phyloP scores from a whole-genome alignment of 2,888 invertebrate species.

The Endomychus coccineus region DNA sequence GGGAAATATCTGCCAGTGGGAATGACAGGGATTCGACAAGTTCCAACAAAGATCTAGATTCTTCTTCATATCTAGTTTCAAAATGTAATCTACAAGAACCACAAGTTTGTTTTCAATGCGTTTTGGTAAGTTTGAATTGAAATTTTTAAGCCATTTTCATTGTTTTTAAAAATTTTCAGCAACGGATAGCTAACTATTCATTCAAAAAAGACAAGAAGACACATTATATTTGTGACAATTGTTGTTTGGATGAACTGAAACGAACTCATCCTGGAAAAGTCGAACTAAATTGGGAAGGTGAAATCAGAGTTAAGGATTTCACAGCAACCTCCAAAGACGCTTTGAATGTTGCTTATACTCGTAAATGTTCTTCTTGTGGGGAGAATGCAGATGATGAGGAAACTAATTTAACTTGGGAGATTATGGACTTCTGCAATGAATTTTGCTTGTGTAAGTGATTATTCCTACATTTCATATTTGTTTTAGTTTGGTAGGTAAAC shows the following conservation, averaged over 20 bases:
- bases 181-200: constrained; percentile 43
- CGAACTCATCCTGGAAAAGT: constrained; percentile 40
- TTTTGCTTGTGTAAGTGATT: constrained; percentile 60
- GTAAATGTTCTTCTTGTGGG: constrained; percentile 47
- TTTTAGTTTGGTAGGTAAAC: not conserved
- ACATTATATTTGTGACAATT: constrained; percentile 50
- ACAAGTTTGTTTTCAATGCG: constrained; percentile 46
- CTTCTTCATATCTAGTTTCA: constrained; percentile 23
- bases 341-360: too few species aligned
- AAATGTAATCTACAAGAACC: constrained; percentile 32
- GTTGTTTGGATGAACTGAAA: constrained; percentile 49
- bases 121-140: constrained; percentile 32
- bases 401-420: constrained; percentile 77
- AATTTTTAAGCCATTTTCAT: too few species aligned
- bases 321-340: constrained; percentile 12
- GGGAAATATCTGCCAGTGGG: constrained; percentile 5
- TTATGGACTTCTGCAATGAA: constrained; percentile 90
- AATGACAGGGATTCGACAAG: not conserved
- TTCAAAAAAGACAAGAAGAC: constrained; percentile 43
- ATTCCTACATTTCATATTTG: not conserved
- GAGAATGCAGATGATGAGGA: constrained; percentile 49
- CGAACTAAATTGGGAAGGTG: constrained; percentile 34
- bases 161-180: too few species aligned
- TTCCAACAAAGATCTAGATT: not conserved
- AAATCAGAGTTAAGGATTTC: constrained; percentile 38